Percentiles rank a stretch among this genome's conserved stretches.
phyloP scores from a whole-genome alignment of 2,113 vertebrate genomes.

The Chaetodon auriga region DNA sequence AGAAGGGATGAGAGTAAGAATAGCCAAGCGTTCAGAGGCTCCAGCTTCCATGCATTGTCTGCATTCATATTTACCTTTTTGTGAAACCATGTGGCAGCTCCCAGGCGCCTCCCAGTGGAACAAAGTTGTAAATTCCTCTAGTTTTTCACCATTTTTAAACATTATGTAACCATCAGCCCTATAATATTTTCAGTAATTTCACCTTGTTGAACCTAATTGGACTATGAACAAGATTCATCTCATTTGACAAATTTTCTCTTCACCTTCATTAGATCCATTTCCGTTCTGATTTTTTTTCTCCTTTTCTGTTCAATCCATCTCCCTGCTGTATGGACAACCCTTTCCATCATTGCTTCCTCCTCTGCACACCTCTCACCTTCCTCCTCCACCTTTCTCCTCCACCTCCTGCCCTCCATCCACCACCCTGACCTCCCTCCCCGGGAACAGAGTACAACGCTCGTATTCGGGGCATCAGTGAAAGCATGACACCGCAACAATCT shows the following conservation, averaged over 20 bases:
- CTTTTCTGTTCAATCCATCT: conserved; percentile 81
- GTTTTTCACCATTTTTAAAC: not conserved
- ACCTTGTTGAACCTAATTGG: not conserved
- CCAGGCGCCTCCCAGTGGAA: conserved; percentile 58
- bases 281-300: conserved; percentile 63
- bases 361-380: conserved; percentile 70
- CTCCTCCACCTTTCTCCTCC: conserved; percentile 72
- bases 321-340: conserved; percentile 65
- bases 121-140: not conserved
- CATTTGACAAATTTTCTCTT: conserved; percentile 14
- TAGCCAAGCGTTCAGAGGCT: conserved; percentile 61
- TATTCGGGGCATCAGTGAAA: conserved; percentile 89
- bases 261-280: conserved; percentile 52
- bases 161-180: not conserved
- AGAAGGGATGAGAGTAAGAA: conserved; percentile 68
- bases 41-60: conserved; percentile 69
- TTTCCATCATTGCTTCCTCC: conserved; percentile 69
- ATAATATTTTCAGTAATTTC: not conserved
- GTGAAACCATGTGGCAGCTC: conserved; percentile 37
- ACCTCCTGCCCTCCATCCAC: conserved; percentile 68
- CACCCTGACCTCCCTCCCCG: conserved; percentile 65
- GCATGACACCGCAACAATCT: conserved; percentile 82
- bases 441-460: conserved; percentile 95
- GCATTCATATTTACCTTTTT: conserved; percentile 50
- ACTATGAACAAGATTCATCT: not conserved